These are phyloP conservation scores for Andrena hattorfiana DNA, from an alignment of 2,888 invertebrate genomes.

Conservation along the genomic window DNA sequence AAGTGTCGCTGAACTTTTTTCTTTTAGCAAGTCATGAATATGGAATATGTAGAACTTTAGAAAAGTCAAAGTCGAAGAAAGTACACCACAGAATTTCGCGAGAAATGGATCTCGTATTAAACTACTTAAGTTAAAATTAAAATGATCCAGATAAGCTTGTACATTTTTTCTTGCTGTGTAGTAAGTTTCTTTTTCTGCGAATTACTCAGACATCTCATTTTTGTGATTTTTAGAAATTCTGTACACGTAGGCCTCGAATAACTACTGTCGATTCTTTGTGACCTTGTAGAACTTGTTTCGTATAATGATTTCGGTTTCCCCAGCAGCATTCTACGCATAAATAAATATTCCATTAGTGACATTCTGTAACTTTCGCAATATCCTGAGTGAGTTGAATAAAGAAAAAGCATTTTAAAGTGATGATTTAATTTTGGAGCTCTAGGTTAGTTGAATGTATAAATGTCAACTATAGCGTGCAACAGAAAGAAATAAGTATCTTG, in stretches of 20 bases:
- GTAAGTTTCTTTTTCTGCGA: neutral
- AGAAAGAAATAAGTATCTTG: too few relatives aligned
- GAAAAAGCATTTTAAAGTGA: neutral
- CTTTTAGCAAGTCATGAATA: too few relatives aligned
- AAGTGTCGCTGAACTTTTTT: too few relatives aligned
- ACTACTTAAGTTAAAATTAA: neutral
- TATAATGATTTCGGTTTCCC: constrained; percentile 16
- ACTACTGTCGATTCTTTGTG: constrained; percentile 23
- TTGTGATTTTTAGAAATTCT: constrained; percentile 22
- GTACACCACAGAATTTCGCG: too few relatives aligned
- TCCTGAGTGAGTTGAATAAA: neutral
- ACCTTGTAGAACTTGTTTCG: constrained; percentile 46
- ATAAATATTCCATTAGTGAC: constrained; percentile 11
- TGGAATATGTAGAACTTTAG: too few relatives aligned
- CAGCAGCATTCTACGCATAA: constrained; percentile 16
- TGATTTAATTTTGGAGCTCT: neutral
- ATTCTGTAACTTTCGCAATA: neutral
- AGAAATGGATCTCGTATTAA: too few relatives aligned
- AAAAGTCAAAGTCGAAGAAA: too few relatives aligned
- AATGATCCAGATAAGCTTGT: neutral
- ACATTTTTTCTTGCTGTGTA: neutral
- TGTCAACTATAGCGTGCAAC: too few relatives aligned
- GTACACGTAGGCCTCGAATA: neutral
- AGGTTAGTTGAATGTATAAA: too few relatives aligned
- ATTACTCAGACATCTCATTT: neutral